Conservation (phyloP, 2,113 vertebrate genomes). For the Rhipidura dahli region DNA sequence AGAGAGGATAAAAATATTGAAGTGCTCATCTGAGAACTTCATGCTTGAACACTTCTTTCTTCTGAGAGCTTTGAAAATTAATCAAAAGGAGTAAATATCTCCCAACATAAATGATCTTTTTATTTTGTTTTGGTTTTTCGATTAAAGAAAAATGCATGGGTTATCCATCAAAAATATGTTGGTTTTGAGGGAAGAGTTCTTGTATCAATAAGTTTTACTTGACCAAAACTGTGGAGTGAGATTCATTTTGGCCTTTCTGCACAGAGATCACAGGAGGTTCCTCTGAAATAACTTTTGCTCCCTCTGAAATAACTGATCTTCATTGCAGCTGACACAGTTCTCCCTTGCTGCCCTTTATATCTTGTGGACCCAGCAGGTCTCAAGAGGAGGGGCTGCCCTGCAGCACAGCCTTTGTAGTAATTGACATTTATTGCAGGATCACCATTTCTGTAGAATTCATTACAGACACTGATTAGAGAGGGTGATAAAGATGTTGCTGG, state of each 20-base stretch:
- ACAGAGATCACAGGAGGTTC: not conserved
- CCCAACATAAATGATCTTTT: not conserved
- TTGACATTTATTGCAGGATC: not conserved
- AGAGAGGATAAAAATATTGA: not conserved
- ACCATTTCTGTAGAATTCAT: not conserved
- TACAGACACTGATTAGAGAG: not conserved
- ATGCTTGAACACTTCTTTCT: not conserved
- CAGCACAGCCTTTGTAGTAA: not conserved
- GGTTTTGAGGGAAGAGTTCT: not conserved
- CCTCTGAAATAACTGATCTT: not conserved
- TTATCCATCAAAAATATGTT: not conserved
- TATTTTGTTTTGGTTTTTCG: not conserved
- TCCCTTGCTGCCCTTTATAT: not conserved
- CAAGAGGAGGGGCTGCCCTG: not conserved
- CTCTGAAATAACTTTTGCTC: not conserved
- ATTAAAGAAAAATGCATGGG: not conserved
- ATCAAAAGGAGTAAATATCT: not conserved
- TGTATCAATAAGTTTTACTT: not conserved
- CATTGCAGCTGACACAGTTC: not conserved
- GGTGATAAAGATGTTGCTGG: not conserved
- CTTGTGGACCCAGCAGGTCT: not conserved
- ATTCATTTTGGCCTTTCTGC: not conserved
- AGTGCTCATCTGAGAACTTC: not conserved
- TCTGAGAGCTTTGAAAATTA: not conserved
- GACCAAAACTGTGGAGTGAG: not conserved